phyloP scores from a whole-genome alignment of 2,113 vertebrate genomes.

The Crotalus tigris region DNA sequence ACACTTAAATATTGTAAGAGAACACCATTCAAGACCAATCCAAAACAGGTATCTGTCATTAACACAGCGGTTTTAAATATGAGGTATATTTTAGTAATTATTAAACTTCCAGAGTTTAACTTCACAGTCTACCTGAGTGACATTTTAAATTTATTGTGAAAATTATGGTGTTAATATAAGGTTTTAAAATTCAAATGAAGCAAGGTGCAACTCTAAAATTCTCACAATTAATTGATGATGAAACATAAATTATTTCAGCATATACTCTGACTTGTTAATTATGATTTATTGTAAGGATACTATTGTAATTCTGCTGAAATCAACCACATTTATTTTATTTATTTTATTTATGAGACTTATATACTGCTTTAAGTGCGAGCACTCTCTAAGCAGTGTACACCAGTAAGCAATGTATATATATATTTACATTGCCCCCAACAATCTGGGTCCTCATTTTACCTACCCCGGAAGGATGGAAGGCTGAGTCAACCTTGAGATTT shows the following conservation, averaged over 20 bases:
- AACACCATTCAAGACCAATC: constrained; percentile 8
- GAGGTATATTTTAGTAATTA: constrained; percentile 53
- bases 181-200: background rate
- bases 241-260: background rate
- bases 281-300: background rate
- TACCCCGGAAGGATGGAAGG: no score
- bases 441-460: no score
- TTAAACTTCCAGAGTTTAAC: constrained; percentile 25
- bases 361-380: no score
- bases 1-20: constrained; percentile 29
- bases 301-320: background rate
- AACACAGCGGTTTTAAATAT: constrained; percentile 37
- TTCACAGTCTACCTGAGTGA: constrained; percentile 36
- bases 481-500: no score
- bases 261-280: background rate
- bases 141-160: constrained; percentile 11
- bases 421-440: no score
- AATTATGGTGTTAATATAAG: background rate
- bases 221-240: constrained; percentile 9
- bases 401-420: no score
- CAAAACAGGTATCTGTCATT: constrained; percentile 22
- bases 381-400: no score
- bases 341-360: no score
- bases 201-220: constrained; percentile 18
- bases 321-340: background rate